Conservation (phyloP, 1,140 invertebrate species). For the Formica selysi region DNA sequence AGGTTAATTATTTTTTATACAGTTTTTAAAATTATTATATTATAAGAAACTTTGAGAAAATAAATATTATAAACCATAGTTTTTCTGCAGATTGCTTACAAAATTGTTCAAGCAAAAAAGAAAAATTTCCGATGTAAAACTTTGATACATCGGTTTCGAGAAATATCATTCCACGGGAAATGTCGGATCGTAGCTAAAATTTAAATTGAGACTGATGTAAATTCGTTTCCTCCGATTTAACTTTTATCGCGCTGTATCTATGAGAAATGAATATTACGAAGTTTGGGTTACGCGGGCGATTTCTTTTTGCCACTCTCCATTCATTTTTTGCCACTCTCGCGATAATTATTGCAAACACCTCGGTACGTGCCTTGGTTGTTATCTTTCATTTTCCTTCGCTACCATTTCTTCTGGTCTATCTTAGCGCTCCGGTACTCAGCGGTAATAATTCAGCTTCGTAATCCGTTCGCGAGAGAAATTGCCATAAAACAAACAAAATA, state of each 20-base stretch:
- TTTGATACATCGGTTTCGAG: constrained; percentile 4
- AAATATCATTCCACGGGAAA: neutral
- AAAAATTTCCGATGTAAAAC: constrained; percentile 8
- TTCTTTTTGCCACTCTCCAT: neutral
- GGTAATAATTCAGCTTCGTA: constrained; percentile 64
- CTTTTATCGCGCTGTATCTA: constrained; percentile 25
- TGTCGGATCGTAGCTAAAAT: constrained; percentile 33
- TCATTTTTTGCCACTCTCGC: constrained; percentile 1
- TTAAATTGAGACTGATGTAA: constrained; percentile 35
- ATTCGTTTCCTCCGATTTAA: constrained; percentile 43
- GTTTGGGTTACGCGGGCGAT: constrained; percentile 29
- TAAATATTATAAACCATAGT: neutral
- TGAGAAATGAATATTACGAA: constrained; percentile 40
- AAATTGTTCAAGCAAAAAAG: neutral
- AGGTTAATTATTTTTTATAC: neutral
- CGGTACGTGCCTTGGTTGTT: constrained; percentile 42
- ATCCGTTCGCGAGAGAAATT: constrained; percentile 31
- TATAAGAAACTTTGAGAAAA: too few relatives aligned
- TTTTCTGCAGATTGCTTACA: neutral
- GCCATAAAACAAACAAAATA: constrained; percentile 66
- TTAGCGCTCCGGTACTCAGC: constrained; percentile 23
- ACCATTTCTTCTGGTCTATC: constrained; percentile 54
- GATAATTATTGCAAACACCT: constrained; percentile 53
- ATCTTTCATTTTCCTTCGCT: constrained; percentile 53
- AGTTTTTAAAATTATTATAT: neutral